Percentiles rank a stretch among this genome's conserved stretches.
Conservation (phyloP, 2,113 vertebrate species). For the Alces alces region DNA sequence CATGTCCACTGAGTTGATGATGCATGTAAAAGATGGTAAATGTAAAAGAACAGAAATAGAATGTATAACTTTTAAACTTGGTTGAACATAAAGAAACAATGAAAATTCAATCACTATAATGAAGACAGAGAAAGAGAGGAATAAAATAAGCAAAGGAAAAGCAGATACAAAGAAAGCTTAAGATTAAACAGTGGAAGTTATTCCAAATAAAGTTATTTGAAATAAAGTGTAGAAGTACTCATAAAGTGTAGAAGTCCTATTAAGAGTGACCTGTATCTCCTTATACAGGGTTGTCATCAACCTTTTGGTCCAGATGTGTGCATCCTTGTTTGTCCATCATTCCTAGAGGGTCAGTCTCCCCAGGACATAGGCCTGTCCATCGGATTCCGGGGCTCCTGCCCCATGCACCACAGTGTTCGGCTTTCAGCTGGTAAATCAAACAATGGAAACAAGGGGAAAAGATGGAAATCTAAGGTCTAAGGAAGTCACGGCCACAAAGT, state of each 20-base stretch:
- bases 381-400: background rate
- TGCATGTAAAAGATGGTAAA: background rate
- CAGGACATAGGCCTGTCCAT: background rate
- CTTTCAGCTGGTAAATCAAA: background rate
- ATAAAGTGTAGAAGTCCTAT: background rate
- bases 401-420: background rate
- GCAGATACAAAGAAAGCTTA: background rate
- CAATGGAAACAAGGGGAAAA: background rate
- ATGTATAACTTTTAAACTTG: background rate
- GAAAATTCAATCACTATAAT: background rate
- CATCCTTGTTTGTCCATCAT: background rate
- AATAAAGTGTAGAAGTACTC: background rate
- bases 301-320: background rate
- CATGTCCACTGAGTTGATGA: background rate
- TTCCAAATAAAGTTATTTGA: background rate
- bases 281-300: background rate
- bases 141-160: background rate
- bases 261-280: background rate
- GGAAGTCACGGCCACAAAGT: background rate
- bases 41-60: background rate
- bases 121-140: background rate
- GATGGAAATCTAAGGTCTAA: background rate
- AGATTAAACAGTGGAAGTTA: background rate
- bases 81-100: background rate
- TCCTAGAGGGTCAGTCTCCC: background rate